These are phyloP conservation scores for Atrichornis clamosus DNA, from an alignment of 2,113 vertebrate genomes.

Conservation along the genomic window DNA sequence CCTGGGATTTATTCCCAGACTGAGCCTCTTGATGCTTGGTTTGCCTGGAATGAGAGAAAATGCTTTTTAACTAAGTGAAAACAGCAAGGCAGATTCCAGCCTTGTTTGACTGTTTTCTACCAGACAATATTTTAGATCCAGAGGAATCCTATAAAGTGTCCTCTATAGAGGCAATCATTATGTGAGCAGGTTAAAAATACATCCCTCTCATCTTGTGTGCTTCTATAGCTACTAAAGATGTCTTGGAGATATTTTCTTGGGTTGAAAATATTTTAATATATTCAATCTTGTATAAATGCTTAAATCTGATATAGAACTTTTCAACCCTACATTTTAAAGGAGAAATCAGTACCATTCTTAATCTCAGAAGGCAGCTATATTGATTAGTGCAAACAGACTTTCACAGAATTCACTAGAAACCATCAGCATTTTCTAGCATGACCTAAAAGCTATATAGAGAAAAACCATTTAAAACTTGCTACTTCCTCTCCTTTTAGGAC, in stretches of 20 bases:
- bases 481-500: not conserved
- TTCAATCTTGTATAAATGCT: not conserved
- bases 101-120: not conserved
- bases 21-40: not conserved
- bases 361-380: not conserved
- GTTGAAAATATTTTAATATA: not conserved
- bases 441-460: not conserved
- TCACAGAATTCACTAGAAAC: not conserved
- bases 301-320: not conserved
- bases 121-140: not conserved
- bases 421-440: not conserved
- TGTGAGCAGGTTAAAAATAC: not conserved
- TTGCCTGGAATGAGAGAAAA: not conserved
- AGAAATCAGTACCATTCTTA: not conserved
- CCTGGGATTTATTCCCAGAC: not conserved
- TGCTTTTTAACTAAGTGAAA: not conserved
- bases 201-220: not conserved
- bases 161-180: not conserved
- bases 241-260: not conserved
- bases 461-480: not conserved
- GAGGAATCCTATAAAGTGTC: not conserved
- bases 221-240: not conserved
- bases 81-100: not conserved
- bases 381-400: not conserved
- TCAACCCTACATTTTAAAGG: not conserved